A percentile compares a stretch with the other conserved stretches of the same genome.
Conservation (phyloP, 2,113 vertebrate genomes). For the Chunga burmeisteri region DNA sequence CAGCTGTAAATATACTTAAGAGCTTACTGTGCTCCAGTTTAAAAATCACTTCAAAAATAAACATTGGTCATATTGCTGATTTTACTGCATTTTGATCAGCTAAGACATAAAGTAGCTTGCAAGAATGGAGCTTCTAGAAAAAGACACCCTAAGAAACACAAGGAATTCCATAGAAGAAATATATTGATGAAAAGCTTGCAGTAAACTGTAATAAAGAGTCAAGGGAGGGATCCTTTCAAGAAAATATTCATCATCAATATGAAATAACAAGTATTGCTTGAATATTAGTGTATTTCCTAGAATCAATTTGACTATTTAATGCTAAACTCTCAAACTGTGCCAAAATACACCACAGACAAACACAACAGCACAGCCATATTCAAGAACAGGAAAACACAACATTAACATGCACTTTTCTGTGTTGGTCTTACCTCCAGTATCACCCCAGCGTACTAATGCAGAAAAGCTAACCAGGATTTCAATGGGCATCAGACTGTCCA, state of each 20-base stretch:
- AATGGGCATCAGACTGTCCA: constrained; percentile 83
- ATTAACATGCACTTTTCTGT: background rate
- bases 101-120: background rate
- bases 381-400: background rate
- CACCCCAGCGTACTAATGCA: constrained; percentile 80
- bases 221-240: background rate
- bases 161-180: background rate
- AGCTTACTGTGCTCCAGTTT: background rate
- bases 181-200: background rate
- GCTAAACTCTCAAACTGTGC: background rate
- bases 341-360: background rate
- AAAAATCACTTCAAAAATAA: background rate
- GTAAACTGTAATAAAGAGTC: background rate
- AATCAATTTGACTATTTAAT: background rate
- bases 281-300: background rate
- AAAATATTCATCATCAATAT: background rate
- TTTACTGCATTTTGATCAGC: background rate
- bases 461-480: constrained; percentile 90
- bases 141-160: background rate
- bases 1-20: background rate
- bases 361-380: background rate
- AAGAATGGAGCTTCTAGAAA: background rate
- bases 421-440: constrained; percentile 71
- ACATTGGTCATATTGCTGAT: background rate
- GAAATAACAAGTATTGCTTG: background rate